phyloP scores from a whole-genome alignment of 2,888 invertebrate genomes.

The Sycophila texana region DNA sequence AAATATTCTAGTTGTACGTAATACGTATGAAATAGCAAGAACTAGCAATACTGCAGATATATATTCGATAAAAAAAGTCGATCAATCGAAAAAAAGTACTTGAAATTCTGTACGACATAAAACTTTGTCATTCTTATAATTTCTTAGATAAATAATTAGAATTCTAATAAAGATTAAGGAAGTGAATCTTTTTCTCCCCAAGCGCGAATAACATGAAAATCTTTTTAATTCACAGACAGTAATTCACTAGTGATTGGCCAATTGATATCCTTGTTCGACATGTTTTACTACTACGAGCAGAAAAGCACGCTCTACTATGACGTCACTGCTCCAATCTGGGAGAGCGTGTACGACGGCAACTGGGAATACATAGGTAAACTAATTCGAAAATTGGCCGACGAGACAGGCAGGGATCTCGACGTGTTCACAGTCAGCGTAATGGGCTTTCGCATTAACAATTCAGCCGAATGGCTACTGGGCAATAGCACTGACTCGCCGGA shows the following conservation, averaged over 20 bases:
- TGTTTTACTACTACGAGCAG: slow-evolving; percentile 30
- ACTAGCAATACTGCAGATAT: too few relatives aligned
- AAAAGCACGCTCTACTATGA: slow-evolving; percentile 19
- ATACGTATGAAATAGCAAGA: too few relatives aligned
- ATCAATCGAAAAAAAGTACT: too few relatives aligned
- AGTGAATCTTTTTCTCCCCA: too few relatives aligned
- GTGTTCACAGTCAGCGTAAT: slow-evolving; percentile 9
- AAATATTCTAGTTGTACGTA: not conserved
- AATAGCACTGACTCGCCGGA: not conserved
- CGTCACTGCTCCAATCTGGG: slow-evolving; percentile 33
- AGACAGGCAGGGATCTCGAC: slow-evolving; percentile 8
- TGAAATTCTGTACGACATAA: too few relatives aligned
- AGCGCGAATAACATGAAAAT: not conserved
- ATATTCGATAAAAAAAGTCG: too few relatives aligned
- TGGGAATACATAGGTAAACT: slow-evolving; percentile 20
- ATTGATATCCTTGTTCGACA: slow-evolving; percentile 24
- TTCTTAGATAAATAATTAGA: too few relatives aligned
- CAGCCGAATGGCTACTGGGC: not conserved
- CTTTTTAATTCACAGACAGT: not conserved
- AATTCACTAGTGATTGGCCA: slow-evolving; percentile 39
- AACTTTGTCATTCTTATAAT: too few relatives aligned
- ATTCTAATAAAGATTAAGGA: too few relatives aligned
- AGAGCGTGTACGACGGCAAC: slow-evolving; percentile 40
- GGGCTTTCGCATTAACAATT: not conserved
- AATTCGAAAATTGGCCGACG: slow-evolving; percentile 20